Conservation (phyloP, 2,888 invertebrate species). For the Mythimna ferrago region DNA sequence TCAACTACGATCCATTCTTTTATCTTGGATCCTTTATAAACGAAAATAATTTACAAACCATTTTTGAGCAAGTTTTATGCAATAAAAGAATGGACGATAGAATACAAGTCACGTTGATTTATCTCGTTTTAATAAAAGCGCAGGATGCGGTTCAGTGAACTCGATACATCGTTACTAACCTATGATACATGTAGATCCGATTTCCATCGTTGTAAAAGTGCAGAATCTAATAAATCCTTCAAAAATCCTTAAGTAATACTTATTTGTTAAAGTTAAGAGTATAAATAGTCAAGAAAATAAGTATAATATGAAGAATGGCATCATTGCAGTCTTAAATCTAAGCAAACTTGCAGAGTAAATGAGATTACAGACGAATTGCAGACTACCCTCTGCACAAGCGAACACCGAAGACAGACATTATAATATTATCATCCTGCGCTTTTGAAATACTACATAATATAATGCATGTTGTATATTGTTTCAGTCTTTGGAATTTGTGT, state of each 20-base stretch:
- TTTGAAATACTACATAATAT: constrained; percentile 58
- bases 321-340: constrained; percentile 63
- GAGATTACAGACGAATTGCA: constrained; percentile 36
- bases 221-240: constrained; percentile 39
- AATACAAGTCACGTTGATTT: constrained; percentile 52
- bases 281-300: constrained; percentile 40
- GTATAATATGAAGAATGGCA: constrained; percentile 65
- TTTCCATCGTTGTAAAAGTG: constrained; percentile 25
- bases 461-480: constrained; percentile 62
- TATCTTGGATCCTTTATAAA: constrained; percentile 4
- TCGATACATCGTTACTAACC: constrained; percentile 15
- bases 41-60: constrained; percentile 27
- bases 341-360: constrained; percentile 55
- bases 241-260: constrained; percentile 60
- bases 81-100: constrained; percentile 45
- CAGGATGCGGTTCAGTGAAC: constrained; percentile 49
- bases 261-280: constrained; percentile 60
- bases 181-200: constrained; percentile 27
- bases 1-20: constrained; percentile 44
- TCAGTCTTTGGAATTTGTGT: constrained; percentile 78
- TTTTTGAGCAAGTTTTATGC: constrained; percentile 36
- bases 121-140: constrained; percentile 62
- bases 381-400: background rate
- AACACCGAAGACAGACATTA: background rate
- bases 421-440: constrained; percentile 62